Evolutionary conservation across 2,113 vertebrate genomes (phyloP).

Genomic region (Channa maculata): DNA sequence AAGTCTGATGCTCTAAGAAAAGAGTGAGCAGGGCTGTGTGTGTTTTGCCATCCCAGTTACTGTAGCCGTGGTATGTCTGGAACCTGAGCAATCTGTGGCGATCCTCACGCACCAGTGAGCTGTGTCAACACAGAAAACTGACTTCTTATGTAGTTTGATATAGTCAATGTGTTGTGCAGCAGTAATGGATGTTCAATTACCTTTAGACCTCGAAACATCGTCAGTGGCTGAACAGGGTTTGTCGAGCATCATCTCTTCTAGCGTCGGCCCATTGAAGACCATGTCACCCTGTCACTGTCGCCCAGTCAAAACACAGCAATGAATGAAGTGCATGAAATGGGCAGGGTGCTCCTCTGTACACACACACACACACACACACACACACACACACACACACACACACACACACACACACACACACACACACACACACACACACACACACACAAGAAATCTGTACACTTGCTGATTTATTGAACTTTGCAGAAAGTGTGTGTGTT

Average conservation of each 20-base stretch:
- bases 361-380: constrained; percentile 13
- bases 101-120: no score
- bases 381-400: background rate
- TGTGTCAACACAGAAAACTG: background rate
- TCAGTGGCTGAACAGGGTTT: no score
- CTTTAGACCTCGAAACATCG: background rate
- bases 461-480: background rate
- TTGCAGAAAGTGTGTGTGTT: background rate
- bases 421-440: no score
- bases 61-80: no score
- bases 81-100: no score
- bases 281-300: constrained; percentile 10
- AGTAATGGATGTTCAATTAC: background rate
- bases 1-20: no score
- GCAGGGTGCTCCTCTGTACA: constrained; percentile 27
- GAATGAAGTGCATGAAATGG: constrained; percentile 43
- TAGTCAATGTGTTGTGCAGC: background rate
- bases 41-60: no score
- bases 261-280: constrained; percentile 48
- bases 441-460: background rate
- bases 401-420: no score
- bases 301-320: constrained; percentile 46
- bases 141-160: background rate
- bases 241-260: background rate
- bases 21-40: no score